A percentile compares a stretch with the other conserved stretches of the same genome.
phyloP scores from a whole-genome alignment of 1,140 invertebrate species.

The Gryon sp. region DNA sequence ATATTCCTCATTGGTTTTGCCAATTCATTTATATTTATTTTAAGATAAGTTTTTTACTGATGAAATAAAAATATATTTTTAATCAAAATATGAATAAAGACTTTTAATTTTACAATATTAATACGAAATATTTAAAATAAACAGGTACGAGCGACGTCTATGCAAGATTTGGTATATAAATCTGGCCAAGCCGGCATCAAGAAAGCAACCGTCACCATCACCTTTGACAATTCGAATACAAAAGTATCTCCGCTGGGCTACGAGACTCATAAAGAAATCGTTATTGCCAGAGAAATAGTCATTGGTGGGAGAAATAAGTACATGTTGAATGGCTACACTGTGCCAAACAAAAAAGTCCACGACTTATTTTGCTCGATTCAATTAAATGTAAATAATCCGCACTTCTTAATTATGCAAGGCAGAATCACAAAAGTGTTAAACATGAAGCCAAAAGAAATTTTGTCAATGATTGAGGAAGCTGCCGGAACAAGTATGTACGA shows the following conservation, averaged over 20 bases:
- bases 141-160: conserved; percentile 93
- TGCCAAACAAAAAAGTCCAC: conserved; percentile 92
- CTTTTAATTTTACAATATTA: too few relatives aligned
- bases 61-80: too few relatives aligned
- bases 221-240: conserved; percentile 95
- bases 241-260: conserved; percentile 94
- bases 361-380: conserved; percentile 98
- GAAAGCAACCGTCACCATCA: conserved; percentile 97
- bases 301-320: conserved; percentile 95
- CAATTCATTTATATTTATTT: too few relatives aligned
- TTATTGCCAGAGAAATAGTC: conserved; percentile 92
- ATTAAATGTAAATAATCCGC: conserved; percentile 99
- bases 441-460: conserved; percentile 98
- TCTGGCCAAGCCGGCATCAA: conserved; percentile 97
- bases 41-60: too few relatives aligned
- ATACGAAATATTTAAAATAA: too few relatives aligned
- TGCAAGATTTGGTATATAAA: conserved; percentile 98
- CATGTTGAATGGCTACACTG: conserved; percentile 95
- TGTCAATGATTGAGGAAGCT: conserved; percentile 99
- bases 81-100: too few relatives aligned
- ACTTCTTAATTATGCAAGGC: conserved; percentile 99
- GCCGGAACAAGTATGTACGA: conserved; percentile 99
- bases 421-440: conserved; percentile 99
- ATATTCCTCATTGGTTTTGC: too few relatives aligned
- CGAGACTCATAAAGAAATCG: conserved; percentile 95